phyloP scores from a whole-genome alignment of 1,140 invertebrate species.

The Saccostrea cuccullata region DNA sequence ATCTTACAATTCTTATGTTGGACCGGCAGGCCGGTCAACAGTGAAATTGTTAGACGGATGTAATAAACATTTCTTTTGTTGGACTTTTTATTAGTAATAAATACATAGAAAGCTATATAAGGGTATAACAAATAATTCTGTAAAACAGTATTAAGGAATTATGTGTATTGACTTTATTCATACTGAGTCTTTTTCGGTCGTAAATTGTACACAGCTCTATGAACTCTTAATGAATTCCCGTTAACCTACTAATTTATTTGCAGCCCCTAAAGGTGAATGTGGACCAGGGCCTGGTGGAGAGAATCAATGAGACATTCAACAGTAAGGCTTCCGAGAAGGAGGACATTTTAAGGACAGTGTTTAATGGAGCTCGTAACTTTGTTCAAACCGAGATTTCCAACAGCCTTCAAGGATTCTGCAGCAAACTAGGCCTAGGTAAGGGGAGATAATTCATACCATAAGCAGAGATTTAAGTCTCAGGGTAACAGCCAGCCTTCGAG shows the following conservation, averaged over 20 bases:
- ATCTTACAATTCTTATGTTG: too few relatives aligned
- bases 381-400: slow-evolving; percentile 92
- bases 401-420: slow-evolving; percentile 92
- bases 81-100: too few relatives aligned
- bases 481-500: neutral
- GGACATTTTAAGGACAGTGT: slow-evolving; percentile 91
- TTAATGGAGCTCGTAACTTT: slow-evolving; percentile 89
- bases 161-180: neutral
- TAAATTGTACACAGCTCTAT: too few relatives aligned
- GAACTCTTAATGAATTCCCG: too few relatives aligned
- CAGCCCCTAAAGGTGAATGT: slow-evolving; percentile 86
- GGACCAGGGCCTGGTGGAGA: slow-evolving; percentile 17
- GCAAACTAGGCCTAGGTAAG: slow-evolving; percentile 87
- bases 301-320: slow-evolving; percentile 41
- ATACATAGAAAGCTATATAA: too few relatives aligned
- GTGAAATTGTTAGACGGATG: too few relatives aligned
- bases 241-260: slow-evolving; percentile 65
- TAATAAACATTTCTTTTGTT: too few relatives aligned
- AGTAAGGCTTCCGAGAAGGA: slow-evolving; percentile 81
- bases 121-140: too few relatives aligned
- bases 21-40: too few relatives aligned
- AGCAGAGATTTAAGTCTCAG: neutral
- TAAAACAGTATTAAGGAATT: neutral
- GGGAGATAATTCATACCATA: neutral
- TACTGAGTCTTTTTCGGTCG: neutral